These are phyloP conservation scores for Sylvietta virens DNA, from an alignment of 2,113 vertebrate genomes.

Conservation along the genomic window DNA sequence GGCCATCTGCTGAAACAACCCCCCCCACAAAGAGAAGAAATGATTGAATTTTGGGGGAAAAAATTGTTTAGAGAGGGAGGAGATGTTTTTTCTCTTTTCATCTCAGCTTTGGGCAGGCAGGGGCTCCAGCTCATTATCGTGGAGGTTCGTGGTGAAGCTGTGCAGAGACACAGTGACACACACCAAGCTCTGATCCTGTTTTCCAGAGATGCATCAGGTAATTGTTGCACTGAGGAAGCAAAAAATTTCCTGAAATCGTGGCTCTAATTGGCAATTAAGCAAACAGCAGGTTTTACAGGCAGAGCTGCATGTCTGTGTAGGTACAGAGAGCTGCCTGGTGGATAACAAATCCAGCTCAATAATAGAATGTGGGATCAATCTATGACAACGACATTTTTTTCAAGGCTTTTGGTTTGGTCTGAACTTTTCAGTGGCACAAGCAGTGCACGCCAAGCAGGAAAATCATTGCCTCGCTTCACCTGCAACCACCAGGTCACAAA, in stretches of 20 bases:
- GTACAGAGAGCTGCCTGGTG: neutral
- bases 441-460: neutral
- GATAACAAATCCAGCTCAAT: neutral
- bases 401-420: neutral
- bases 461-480: neutral
- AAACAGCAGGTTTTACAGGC: neutral
- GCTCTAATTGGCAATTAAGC: constrained; percentile 25
- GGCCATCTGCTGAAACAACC: constrained; percentile 77
- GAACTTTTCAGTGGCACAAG: neutral
- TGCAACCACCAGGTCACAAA: neutral
- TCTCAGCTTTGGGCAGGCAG: neutral
- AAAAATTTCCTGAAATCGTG: neutral
- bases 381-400: neutral
- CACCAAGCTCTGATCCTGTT: neutral
- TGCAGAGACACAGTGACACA: neutral
- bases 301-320: neutral
- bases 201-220: neutral
- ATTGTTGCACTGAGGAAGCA: neutral
- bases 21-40: neutral
- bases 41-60: fast-evolving
- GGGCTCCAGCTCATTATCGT: neutral
- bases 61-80: neutral
- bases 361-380: neutral
- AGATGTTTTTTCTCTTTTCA: neutral
- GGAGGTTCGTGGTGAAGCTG: neutral